Base-by-base conservation (phyloP, 2,113 vertebrate species). In the Manacus vitellinus region DNA sequence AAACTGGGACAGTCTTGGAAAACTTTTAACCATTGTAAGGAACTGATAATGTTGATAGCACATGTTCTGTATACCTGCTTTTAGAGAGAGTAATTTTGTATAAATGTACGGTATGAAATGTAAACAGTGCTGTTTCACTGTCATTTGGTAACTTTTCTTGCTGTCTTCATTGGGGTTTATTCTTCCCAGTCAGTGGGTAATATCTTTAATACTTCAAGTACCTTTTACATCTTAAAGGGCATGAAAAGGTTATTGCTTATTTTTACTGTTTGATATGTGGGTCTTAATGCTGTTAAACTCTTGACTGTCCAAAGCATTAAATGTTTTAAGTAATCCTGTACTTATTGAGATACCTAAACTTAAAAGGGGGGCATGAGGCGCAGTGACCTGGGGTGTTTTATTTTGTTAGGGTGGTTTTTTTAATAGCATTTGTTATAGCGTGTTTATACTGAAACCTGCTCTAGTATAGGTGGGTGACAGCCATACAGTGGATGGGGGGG, bases 401-500 rank as follows among this genome's bases (percentile, higher is more conserved):
- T 51, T 66, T 43, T 62, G 9, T 74, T 77, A 21, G 5, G 5
- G 1, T 7, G 52, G 62, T 23, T 37, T 49, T 67, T 66, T 80
- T 31, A 65, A 5, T 58, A 54, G 24, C 2, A 31, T 61, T 80
- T 41, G 39, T 41, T 41, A 41, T 41, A 41, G 39, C 39, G 5
- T 41, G 39, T 63, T 86, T 61, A 9, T 76, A 28, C 33, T 77
- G 55, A n/a, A 70, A 41, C 33, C 10, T 72, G 0, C 14, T 75
- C 0, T 20, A 37, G 12, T 30, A 4, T 24, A 14, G 24, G 35
- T 76, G 28, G 62, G 27, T 75, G 54, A 18, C 44, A 76, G 47
- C 67, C n/a, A 20, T 8, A 10, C 0, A 4, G 35, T 2, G 8
- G 19, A 4, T 8, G 4, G 14, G 7, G 7, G 4, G 8, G 6